These are phyloP conservation scores for Perdita meconis DNA, from an alignment of 2,888 invertebrate species.

Conservation along the genomic window DNA sequence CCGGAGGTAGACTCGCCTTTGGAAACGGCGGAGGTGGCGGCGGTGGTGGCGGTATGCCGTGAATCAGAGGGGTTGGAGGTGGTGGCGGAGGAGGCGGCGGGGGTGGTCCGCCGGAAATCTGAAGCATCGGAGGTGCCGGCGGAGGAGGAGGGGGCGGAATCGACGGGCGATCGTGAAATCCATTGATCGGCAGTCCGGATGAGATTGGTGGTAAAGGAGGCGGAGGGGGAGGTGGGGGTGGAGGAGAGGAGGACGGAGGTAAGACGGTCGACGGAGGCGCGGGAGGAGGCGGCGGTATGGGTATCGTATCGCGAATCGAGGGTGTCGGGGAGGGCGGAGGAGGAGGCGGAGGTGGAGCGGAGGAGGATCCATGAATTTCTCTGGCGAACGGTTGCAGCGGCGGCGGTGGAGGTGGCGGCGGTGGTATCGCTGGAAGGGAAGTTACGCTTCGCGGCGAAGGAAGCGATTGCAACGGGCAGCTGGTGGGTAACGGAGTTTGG, in stretches of 20 bases:
- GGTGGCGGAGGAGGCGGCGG: conserved; percentile 50
- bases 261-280: not conserved
- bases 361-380: conserved; percentile 74
- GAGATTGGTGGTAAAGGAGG: not conserved
- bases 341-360: conserved; percentile 44
- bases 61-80: not conserved
- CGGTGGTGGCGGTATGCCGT: conserved; percentile 28
- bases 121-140: not conserved
- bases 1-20: conserved; percentile 16
- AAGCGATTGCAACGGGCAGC: conserved; percentile 2
- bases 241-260: conserved; percentile 42
- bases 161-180: not conserved
- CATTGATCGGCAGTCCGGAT: no score
- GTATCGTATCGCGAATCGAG: conserved; percentile 73
- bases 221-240: conserved; percentile 26
- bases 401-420: conserved; percentile 29
- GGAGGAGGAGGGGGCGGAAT: conserved; percentile 32
- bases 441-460: conserved; percentile 11
- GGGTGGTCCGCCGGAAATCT: conserved; percentile 62
- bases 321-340: not conserved
- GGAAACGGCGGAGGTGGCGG: conserved; percentile 32
- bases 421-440: conserved; percentile 28
- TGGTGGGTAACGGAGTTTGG: conserved; percentile 31
- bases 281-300: conserved; percentile 50
- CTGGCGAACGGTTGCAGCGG: conserved; percentile 66